phyloP scores from a whole-genome alignment of 2,113 vertebrate species.

The Lonchura striata region DNA sequence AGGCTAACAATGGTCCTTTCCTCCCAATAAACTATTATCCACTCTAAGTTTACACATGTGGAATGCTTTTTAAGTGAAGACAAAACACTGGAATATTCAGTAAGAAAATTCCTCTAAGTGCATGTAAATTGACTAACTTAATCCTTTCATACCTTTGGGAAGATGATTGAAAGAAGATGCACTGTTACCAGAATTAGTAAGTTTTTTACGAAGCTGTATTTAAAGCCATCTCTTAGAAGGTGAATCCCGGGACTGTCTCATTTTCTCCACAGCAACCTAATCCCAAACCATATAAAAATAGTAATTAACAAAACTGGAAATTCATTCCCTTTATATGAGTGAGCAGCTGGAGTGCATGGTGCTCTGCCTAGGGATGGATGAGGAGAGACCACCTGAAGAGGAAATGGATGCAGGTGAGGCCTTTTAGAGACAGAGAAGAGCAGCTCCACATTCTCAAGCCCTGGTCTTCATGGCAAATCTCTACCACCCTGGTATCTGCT shows the following conservation, averaged over 20 bases:
- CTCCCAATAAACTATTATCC: background rate
- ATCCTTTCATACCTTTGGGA: background rate
- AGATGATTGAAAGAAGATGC: background rate
- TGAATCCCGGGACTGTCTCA: background rate
- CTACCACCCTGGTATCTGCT: background rate
- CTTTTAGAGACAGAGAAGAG: background rate
- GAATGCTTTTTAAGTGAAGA: background rate
- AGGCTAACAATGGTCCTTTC: background rate
- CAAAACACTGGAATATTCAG: background rate
- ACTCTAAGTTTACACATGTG: background rate
- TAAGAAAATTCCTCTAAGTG: background rate
- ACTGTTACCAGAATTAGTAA: background rate
- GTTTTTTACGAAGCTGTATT: background rate
- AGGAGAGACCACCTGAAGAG: background rate
- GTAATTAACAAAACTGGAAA: background rate
- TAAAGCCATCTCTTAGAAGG: background rate
- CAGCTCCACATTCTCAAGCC: background rate
- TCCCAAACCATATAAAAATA: background rate
- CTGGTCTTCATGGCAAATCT: background rate
- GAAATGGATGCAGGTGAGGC: background rate
- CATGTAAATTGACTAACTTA: background rate
- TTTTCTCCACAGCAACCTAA: background rate
- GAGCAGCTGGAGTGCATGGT: background rate
- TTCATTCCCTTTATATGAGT: background rate
- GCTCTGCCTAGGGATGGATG: background rate